Conservation (phyloP, 35 echinoderm and acorn worm species). For the Heliocidaris erythrogramma region DNA sequence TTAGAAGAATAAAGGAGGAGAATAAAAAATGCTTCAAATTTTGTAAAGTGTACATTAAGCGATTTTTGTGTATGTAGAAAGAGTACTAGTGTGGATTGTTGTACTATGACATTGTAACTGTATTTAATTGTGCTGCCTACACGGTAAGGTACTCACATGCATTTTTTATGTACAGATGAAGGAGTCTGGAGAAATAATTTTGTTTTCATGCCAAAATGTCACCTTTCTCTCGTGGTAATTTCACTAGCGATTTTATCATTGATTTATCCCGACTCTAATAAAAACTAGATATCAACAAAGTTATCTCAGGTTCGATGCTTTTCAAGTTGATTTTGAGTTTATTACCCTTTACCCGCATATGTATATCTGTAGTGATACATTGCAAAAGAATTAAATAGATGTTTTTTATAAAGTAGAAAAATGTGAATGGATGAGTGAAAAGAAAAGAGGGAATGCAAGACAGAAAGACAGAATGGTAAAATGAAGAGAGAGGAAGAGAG, state of each 20-base stretch:
- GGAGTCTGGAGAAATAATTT: neutral
- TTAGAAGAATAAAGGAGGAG: neutral
- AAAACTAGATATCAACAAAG: constrained; percentile 5
- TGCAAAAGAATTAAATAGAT: too few species aligned
- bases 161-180: constrained; percentile 26
- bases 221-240: constrained; percentile 19
- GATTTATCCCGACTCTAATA: constrained; percentile 12
- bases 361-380: too few species aligned
- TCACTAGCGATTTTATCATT: constrained; percentile 17
- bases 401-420: too few species aligned
- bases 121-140: constrained; percentile 11
- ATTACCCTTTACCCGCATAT: too few species aligned
- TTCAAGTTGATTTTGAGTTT: too few species aligned
- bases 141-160: constrained; percentile 21
- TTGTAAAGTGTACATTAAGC: constrained; percentile 37
- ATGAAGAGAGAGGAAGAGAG: too few species aligned
- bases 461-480: neutral
- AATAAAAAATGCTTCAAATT: neutral
- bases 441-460: too few species aligned
- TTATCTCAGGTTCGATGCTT: neutral
- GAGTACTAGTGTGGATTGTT: constrained; percentile 13
- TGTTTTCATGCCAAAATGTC: constrained; percentile 17
- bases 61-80: constrained; percentile 33
- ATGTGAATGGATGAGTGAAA: too few species aligned
- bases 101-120: neutral